Base-by-base conservation (phyloP, 2,113 vertebrate species). In the Paracanthobrama guichenoti region DNA sequence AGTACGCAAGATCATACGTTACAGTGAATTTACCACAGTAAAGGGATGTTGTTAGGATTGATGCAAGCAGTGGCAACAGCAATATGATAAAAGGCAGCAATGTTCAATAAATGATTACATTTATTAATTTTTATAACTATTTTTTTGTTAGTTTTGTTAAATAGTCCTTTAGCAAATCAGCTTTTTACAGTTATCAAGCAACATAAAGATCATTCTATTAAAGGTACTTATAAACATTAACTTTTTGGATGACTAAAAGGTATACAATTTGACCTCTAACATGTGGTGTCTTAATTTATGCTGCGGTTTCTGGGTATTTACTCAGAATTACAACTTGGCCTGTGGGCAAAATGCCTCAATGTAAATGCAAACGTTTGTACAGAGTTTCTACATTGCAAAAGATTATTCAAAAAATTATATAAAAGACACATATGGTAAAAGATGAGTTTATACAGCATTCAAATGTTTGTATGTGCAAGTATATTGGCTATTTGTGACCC, bases 221-320 rank as follows among this genome's bases (percentile, higher is more conserved):
- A 55, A 69, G 66, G 18, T 42, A 10, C 18, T 69, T 22, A 22
- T 35, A 3, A 11, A 35, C 14, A 31, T 66, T 31, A 35, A 67
- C 28, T n/a, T 71, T 39, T 39, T 69, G 26, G 31, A 69, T 11
- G 12, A 8, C 22, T 72, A 72, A 16, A 72, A 72, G 3, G 22
- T 6, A 39, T 22, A 22, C 18, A 39, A 39, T 22, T 24, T 24
- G 42, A 72, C 39, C 44, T 3, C 5, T 46, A 26, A 26, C 2
- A 24, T 26, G 11, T 44, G 39, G 67, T 71, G 20, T 72, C n/a
- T 39, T 39, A 46, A 46, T 72, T 72, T 72, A 72, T 24, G 39
- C 42, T 24, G 22, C 42, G 46, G 69, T 72, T 46, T 72, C 69
- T 72, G 69, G 69, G 22, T 72, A n/a, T 72, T 72, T 72, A 44